phyloP scores from a whole-genome alignment of 2,888 invertebrate genomes.

The Scaptomyza polygonia region DNA sequence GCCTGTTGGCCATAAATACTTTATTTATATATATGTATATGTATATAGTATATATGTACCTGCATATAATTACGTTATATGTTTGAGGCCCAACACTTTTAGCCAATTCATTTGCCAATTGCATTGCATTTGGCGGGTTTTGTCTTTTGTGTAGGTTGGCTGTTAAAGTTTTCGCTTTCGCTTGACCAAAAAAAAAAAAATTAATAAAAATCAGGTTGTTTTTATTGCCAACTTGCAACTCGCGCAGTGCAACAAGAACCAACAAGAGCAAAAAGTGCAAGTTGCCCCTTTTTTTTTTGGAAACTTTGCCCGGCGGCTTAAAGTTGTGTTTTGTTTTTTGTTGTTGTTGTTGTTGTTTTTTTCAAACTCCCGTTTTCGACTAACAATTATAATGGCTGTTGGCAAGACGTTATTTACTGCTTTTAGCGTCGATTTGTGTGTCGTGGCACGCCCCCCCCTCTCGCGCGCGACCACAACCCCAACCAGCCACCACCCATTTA shows the following conservation, averaged over 20 bases:
- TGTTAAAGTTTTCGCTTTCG: conserved; percentile 53
- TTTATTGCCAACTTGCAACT: conserved; percentile 15
- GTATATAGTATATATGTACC: no score
- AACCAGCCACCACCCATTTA: conserved; percentile 1
- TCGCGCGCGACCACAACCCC: neutral
- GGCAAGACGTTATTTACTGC: conserved; percentile 51
- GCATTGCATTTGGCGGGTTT: conserved; percentile 5
- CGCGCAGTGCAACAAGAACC: conserved; percentile 31
- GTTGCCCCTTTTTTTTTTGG: conserved; percentile 39
- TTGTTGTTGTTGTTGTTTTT: conserved; percentile 10
- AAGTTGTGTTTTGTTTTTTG: conserved; percentile 1
- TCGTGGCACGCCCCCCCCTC: conserved; percentile 47
- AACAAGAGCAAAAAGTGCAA: conserved; percentile 47
- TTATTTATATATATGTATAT: neutral
- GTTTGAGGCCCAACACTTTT: conserved; percentile 17
- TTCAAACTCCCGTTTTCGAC: conserved; percentile 23
- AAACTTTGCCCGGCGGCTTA: conserved; percentile 18
- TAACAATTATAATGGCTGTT: conserved; percentile 51
- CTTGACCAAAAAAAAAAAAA: conserved; percentile 50
- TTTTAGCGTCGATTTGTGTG: conserved; percentile 68
- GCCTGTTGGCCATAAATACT: conserved; percentile 15
- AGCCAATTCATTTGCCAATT: conserved; percentile 45
- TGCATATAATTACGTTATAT: neutral
- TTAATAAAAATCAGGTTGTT: conserved; percentile 43
- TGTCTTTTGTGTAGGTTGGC: conserved; percentile 33